Conservation (phyloP, 2,797 vertebrate genomes). For the Scolopax bukidnonensis region DNA sequence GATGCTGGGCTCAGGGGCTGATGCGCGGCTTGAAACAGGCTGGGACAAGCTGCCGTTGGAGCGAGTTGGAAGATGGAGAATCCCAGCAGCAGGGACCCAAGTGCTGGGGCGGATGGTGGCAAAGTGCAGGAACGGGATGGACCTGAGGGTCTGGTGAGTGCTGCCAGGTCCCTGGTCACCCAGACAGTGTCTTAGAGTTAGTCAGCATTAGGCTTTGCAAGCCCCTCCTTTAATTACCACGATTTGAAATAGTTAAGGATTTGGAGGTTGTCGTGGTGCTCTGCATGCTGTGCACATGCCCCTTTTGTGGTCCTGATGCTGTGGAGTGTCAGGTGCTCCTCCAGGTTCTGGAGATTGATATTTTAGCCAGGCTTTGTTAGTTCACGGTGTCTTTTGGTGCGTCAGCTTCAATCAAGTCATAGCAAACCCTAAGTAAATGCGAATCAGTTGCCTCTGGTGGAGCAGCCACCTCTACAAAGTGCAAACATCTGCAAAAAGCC, state of each 20-base stretch:
- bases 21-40: not conserved
- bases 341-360: not conserved
- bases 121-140: not conserved
- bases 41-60: not conserved
- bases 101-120: rapidly evolving
- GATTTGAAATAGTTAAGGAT: not conserved
- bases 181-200: not conserved
- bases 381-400: not conserved
- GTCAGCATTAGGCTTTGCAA: not conserved
- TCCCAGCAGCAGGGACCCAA: not conserved
- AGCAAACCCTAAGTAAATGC: not conserved
- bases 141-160: rapidly evolving
- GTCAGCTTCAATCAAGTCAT: not conserved
- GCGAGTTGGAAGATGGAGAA: not conserved
- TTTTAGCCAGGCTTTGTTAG: not conserved
- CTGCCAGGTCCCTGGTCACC: not conserved
- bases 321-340: not conserved
- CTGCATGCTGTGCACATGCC: rapidly evolving
- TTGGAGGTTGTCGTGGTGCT: not conserved
- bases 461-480: not conserved
- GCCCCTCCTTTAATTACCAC: not conserved
- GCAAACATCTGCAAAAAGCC: not conserved
- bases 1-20: not conserved
- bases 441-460: rapidly evolving
- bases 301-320: not conserved